Evolutionary conservation across 2,888 invertebrate species (phyloP), one percentile per base, ranked within the genome.

Genomic region (Parasteatoda lunata): DNA sequence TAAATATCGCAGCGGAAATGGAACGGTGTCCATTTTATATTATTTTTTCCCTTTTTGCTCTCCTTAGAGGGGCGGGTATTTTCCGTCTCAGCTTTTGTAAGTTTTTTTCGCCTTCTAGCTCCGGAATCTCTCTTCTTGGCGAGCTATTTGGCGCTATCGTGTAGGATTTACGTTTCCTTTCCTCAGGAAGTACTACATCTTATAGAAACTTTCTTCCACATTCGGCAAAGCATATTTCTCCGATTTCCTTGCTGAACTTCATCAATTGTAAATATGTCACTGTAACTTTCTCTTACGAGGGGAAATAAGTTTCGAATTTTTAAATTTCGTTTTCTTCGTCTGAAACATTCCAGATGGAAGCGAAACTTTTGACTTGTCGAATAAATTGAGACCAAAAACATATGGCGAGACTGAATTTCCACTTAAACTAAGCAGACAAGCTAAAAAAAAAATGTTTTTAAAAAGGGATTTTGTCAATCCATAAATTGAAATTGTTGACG

Each of bases 251-350:
- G n/a, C 75, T 30, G 70, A 30, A 30, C 45, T 71, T 79, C 79
- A 79, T 79, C 79, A 79, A 79, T 79, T 79, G 79, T 79, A 71
- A 79, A 79, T 79, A 79, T 71, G 79, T 79, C 79, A 79, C 59
- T 30, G 48, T 47, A 48, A 48, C 15, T 15, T 54, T 13, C 30
- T 69, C 59, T 54, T 51, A 59, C 49, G 45, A 70, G 8, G 52
- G 5, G 51, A 69, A 77, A 77, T 77, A 69, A 77, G 68, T 77
- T 73, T 79, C 15, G 79, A 71, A 79, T 79, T 59, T 59, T n/a
- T 59, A 9, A 59, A 59, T 59, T 59, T 59, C n/a, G 11, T 59
- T 59, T 59, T 13, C 11, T 59, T 59, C 59, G 9, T 13, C 59
- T 13, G 59, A 30, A 30, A 59, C 59, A n/a, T 59, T 59, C n/a